Evolutionary conservation across 2,888 invertebrate species (phyloP).

Genomic region (Malthinus seriepunctatus): DNA sequence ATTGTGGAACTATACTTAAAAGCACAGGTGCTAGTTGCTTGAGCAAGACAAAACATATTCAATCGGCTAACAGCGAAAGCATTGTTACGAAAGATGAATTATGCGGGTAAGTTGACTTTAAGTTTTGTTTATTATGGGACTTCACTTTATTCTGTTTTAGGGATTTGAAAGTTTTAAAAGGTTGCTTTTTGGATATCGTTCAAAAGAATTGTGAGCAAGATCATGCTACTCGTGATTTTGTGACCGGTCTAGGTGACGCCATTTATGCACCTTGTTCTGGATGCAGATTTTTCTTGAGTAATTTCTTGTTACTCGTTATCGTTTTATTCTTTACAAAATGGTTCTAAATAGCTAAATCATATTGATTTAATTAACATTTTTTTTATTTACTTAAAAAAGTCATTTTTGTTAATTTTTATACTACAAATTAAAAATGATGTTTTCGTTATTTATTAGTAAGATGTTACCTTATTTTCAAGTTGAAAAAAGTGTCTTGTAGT

Average conservation of each 20-base stretch:
- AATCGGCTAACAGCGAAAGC: not conserved
- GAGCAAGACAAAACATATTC: slow-evolving; percentile 16
- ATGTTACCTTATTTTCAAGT: no score
- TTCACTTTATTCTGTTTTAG: slow-evolving; percentile 1
- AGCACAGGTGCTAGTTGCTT: not conserved
- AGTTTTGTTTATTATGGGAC: not conserved
- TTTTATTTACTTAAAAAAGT: no score
- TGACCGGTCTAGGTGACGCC: slow-evolving; percentile 10
- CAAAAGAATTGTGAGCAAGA: slow-evolving; percentile 10
- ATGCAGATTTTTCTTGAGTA: not conserved
- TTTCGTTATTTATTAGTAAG: no score
- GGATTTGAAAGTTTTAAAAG: slow-evolving; percentile 12
- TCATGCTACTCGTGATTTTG: slow-evolving; percentile 7
- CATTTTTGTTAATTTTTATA: no score
- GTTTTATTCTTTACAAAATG: slow-evolving; percentile 3
- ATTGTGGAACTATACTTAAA: no score
- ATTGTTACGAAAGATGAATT: slow-evolving; percentile 20
- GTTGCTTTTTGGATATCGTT: slow-evolving; percentile 13
- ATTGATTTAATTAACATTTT: no score
- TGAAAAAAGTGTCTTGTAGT: no score
- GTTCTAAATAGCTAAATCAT: not conserved
- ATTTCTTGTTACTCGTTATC: slow-evolving; percentile 5
- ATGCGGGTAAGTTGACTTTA: slow-evolving; percentile 10
- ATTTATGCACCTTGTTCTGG: slow-evolving; percentile 15
- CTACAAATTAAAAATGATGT: no score